phyloP scores from a whole-genome alignment of 2,113 vertebrate species.

The Toxostoma redivivum region DNA sequence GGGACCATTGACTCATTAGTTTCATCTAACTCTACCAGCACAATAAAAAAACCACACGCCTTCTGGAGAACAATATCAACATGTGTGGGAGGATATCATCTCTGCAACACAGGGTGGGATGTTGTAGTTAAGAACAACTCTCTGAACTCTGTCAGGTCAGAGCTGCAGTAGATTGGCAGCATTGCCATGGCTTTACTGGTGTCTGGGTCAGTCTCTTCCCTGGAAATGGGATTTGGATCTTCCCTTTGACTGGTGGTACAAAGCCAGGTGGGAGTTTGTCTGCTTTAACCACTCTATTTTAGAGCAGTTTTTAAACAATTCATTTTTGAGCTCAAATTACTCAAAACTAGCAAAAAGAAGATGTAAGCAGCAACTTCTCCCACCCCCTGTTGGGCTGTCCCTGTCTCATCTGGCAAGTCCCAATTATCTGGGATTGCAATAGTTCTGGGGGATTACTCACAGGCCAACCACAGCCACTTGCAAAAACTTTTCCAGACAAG shows the following conservation, averaged over 20 bases:
- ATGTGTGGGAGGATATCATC: conserved; percentile 14
- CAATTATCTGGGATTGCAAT: neutral
- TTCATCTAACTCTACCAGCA: conserved; percentile 45
- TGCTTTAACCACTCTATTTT: neutral
- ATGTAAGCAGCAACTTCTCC: neutral
- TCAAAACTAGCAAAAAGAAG: neutral
- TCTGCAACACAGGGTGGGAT: conserved; percentile 12
- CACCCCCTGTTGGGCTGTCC: neutral
- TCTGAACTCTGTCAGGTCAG: neutral
- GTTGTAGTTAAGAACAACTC: neutral
- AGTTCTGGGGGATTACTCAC: conserved; percentile 7
- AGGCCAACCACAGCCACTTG: neutral
- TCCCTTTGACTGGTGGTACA: neutral
- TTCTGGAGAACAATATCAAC: conserved; percentile 64
- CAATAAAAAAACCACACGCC: conserved; percentile 27
- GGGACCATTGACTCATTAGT: conserved; percentile 61
- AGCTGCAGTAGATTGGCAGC: neutral
- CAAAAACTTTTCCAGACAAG: conserved; percentile 38
- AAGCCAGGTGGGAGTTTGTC: neutral
- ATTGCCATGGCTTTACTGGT: neutral
- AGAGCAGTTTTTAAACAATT: neutral
- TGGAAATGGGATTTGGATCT: neutral
- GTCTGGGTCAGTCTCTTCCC: neutral
- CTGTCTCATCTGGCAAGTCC: neutral
- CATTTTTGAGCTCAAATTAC: neutral